Percentiles rank a stretch among this genome's conserved stretches.
These are phyloP conservation scores for Limanda limanda DNA, from an alignment of 2,113 vertebrate species.

Conservation along the genomic window DNA sequence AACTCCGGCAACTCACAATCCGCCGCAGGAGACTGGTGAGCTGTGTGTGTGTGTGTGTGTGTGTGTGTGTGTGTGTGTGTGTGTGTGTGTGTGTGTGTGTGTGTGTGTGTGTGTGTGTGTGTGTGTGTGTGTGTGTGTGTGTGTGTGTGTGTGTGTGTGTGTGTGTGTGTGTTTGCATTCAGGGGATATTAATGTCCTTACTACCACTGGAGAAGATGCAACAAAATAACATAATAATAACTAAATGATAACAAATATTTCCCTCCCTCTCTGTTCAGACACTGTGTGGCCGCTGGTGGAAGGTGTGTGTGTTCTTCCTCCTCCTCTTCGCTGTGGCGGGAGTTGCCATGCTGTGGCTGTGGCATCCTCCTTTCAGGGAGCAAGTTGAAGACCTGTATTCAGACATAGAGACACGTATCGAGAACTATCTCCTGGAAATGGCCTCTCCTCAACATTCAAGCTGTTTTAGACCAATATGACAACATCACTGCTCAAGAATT, in stretches of 20 bases:
- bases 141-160: slow-evolving; percentile 20
- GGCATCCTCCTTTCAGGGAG: slow-evolving; percentile 77
- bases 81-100: neutral
- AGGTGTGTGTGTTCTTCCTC: slow-evolving; percentile 58
- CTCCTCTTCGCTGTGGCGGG: slow-evolving; percentile 21
- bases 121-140: slow-evolving; percentile 11
- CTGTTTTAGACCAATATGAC: slow-evolving; percentile 82
- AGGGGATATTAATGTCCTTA: slow-evolving; percentile 14
- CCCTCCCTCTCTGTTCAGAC: slow-evolving; percentile 42
- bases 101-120: slow-evolving; percentile 11
- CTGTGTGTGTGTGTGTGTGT: slow-evolving; percentile 10
- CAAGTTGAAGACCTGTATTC: slow-evolving; percentile 72
- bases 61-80: slow-evolving; percentile 7
- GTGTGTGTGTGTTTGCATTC: slow-evolving; percentile 5
- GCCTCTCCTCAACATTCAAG: slow-evolving; percentile 62
- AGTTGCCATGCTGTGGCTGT: slow-evolving; percentile 69
- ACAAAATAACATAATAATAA: neutral
- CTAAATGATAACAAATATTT: neutral
- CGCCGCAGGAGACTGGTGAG: slow-evolving; percentile 64
- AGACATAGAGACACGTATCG: slow-evolving; percentile 66
- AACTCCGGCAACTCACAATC: slow-evolving; percentile 79
- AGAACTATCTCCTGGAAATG: slow-evolving; percentile 76
- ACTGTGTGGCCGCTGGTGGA: slow-evolving; percentile 59
- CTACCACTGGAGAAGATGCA: neutral
- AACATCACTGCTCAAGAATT: neutral